These are phyloP conservation scores for Agrochola macilenta DNA, from an alignment of 2,888 invertebrate genomes.

Conservation along the genomic window DNA sequence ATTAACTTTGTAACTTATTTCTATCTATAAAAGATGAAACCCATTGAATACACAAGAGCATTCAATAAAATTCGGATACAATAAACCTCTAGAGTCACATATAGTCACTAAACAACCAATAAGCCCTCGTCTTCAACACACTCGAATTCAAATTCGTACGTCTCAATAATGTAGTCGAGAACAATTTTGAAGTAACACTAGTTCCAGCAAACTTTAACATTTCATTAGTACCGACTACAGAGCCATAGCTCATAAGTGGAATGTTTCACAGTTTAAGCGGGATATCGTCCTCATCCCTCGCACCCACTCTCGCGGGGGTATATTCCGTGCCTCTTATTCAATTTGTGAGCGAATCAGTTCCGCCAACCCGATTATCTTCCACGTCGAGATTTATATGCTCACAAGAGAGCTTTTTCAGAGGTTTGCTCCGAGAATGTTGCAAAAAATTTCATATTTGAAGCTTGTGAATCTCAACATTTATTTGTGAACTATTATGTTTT, in stretches of 20 bases:
- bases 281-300: conserved; percentile 72
- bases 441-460: conserved; percentile 72
- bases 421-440: conserved; percentile 73
- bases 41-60: not conserved
- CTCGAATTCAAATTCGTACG: conserved; percentile 39
- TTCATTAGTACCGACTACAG: conserved; percentile 74
- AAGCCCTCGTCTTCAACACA: not conserved
- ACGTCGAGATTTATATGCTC: conserved; percentile 87
- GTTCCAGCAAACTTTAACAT: conserved; percentile 72
- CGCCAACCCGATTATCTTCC: conserved; percentile 89
- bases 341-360: conserved; percentile 89
- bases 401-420: conserved; percentile 81
- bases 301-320: conserved; percentile 76
- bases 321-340: conserved; percentile 87
- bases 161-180: conserved; percentile 49
- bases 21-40: not conserved
- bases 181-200: conserved; percentile 65
- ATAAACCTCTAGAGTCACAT: conserved; percentile 7
- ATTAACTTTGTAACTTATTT: not conserved
- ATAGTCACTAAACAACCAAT: not conserved
- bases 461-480: conserved; percentile 66
- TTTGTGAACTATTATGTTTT: conserved; percentile 61
- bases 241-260: conserved; percentile 77
- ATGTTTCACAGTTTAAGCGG: conserved; percentile 80
- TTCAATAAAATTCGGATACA: not conserved